Evolutionary conservation across 1,140 invertebrate species (phyloP).

Genomic region (Atta colombica): DNA sequence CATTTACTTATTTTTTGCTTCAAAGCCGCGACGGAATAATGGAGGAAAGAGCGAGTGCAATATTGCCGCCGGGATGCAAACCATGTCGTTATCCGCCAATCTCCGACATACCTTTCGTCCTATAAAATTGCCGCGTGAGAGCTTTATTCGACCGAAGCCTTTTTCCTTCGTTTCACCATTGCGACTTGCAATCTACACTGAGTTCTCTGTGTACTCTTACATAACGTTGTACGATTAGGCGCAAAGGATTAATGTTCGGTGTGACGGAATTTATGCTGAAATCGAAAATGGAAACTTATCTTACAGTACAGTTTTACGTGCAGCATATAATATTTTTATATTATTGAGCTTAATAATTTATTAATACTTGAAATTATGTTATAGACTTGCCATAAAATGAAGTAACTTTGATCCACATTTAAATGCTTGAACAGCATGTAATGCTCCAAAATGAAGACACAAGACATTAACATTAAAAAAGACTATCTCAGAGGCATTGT

Average conservation of each 20-base stretch:
- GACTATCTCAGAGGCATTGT: too few relatives aligned
- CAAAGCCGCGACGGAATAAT: constrained; percentile 5
- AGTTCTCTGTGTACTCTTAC: background rate
- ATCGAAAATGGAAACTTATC: background rate
- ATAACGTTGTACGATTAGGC: background rate
- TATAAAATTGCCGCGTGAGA: constrained; percentile 53
- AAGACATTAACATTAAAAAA: too few relatives aligned
- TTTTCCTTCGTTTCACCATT: constrained; percentile 38
- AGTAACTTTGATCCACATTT: background rate
- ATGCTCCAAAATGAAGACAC: too few relatives aligned
- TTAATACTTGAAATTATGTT: background rate
- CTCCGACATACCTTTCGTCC: constrained; percentile 43
- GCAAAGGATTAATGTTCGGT: background rate
- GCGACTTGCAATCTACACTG: background rate
- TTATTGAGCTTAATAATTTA: background rate
- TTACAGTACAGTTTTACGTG: background rate
- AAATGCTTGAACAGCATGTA: background rate
- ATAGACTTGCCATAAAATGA: too few relatives aligned
- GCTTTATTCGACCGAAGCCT: constrained; percentile 36
- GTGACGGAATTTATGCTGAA: background rate
- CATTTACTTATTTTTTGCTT: constrained; percentile 6
- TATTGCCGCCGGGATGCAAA: constrained; percentile 41
- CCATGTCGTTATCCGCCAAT: constrained; percentile 56
- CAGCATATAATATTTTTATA: background rate
- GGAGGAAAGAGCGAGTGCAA: constrained; percentile 28